phyloP scores from a whole-genome alignment of 2,888 invertebrate genomes.

The Protodeltote pygarga region DNA sequence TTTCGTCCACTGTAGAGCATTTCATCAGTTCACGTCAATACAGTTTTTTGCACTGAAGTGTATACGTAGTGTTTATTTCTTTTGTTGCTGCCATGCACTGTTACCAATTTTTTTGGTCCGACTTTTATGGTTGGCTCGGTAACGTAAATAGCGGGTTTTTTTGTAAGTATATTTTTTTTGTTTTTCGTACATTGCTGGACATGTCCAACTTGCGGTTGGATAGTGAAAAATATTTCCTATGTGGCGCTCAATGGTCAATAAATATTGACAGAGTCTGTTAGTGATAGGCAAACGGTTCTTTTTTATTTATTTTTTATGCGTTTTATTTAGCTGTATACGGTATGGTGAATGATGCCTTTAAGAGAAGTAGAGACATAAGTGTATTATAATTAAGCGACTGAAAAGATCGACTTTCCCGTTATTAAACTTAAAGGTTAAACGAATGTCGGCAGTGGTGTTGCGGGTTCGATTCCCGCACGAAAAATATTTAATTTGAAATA shows the following conservation, averaged over 20 bases:
- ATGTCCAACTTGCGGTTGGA: conserved; percentile 43
- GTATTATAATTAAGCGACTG: too few relatives aligned
- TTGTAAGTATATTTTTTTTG: conserved; percentile 19
- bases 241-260: conserved; percentile 35
- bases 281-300: conserved; percentile 28
- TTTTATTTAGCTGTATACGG: neutral
- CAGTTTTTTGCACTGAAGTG: conserved; percentile 40
- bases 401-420: too few relatives aligned
- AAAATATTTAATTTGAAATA: too few relatives aligned
- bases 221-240: conserved; percentile 38
- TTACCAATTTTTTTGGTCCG: conserved; percentile 43
- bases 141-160: conserved; percentile 44
- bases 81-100: conserved; percentile 37
- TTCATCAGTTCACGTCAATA: conserved; percentile 49
- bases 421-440: too few relatives aligned
- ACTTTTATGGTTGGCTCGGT: conserved; percentile 45
- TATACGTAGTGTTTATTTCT: conserved; percentile 43
- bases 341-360: neutral
- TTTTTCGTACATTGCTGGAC: conserved; percentile 36
- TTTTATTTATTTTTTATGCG: conserved; percentile 1
- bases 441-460: too few relatives aligned
- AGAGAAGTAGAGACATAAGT: too few relatives aligned
- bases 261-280: conserved; percentile 22
- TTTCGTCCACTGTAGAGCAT: conserved; percentile 28
- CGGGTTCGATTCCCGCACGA: too few relatives aligned